These are phyloP conservation scores for Cnemophilus loriae DNA, from an alignment of 2,113 vertebrate genomes.

Conservation along the genomic window DNA sequence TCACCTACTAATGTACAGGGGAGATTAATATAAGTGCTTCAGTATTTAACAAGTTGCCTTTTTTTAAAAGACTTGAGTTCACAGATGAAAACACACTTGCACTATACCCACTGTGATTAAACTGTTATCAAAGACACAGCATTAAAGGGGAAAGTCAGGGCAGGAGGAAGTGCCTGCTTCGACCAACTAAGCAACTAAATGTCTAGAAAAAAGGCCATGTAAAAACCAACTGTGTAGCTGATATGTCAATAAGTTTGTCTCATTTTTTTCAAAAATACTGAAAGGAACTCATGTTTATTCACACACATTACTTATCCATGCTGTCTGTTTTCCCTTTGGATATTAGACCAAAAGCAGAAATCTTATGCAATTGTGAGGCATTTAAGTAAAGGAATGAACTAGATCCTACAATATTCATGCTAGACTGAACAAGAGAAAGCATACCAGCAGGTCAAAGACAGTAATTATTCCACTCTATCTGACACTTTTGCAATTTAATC, in stretches of 20 bases:
- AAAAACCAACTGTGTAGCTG: not conserved
- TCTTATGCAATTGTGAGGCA: not conserved
- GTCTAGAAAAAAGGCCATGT: not conserved
- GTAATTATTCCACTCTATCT: not conserved
- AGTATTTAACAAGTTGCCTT: not conserved
- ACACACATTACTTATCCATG: not conserved
- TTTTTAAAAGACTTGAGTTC: not conserved
- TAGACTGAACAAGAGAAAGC: not conserved
- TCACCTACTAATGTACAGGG: not conserved
- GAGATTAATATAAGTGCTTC: not conserved
- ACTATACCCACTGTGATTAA: not conserved
- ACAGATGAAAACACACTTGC: not conserved
- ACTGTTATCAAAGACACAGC: not conserved
- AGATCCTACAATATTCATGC: not conserved
- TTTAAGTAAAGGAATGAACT: not conserved
- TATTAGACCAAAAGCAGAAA: not conserved
- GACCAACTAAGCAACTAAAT: not conserved
- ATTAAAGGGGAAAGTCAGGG: not conserved
- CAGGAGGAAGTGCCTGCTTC: not conserved
- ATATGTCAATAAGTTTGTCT: not conserved
- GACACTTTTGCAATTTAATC: not conserved
- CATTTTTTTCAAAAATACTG: not conserved
- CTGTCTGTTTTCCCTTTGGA: not conserved
- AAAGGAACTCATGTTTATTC: not conserved
- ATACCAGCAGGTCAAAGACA: not conserved